These are phyloP conservation scores for Picus viridis DNA, from an alignment of 2,797 vertebrate genomes.

Conservation along the genomic window DNA sequence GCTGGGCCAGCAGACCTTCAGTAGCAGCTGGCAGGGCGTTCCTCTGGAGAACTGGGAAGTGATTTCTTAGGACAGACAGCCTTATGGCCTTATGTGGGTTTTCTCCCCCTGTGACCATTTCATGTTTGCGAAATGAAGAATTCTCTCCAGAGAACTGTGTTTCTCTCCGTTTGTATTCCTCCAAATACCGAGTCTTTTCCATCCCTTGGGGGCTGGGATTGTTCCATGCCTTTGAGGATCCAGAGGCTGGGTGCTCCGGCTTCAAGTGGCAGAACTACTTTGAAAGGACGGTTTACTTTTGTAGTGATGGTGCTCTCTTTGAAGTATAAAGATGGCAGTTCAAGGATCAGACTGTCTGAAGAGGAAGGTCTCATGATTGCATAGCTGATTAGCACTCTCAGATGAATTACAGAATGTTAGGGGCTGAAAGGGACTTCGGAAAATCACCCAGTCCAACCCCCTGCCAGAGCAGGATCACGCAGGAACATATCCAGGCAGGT, in stretches of 20 bases:
- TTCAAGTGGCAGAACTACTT: background rate
- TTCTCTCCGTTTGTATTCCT: background rate
- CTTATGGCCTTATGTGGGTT: rapidly evolving
- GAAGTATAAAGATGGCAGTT: background rate
- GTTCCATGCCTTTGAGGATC: background rate
- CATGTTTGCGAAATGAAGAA: background rate
- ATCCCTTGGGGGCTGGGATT: background rate
- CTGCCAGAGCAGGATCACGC: too few relatives aligned
- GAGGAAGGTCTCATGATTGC: background rate
- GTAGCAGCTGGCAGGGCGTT: background rate
- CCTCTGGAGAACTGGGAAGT: background rate
- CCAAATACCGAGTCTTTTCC: background rate
- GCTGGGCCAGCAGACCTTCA: background rate
- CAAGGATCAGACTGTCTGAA: background rate
- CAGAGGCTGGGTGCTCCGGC: background rate
- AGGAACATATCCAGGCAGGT: too few relatives aligned
- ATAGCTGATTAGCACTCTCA: background rate
- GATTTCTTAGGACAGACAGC: background rate
- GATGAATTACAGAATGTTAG: too few relatives aligned
- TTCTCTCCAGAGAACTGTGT: background rate
- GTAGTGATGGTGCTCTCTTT: background rate
- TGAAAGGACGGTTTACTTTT: background rate
- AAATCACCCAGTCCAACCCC: too few relatives aligned
- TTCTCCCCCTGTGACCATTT: background rate
- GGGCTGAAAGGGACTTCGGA: too few relatives aligned